Evolutionary conservation across 2,797 vertebrate species (phyloP), one percentile per base, ranked within the genome.

Genomic region (Anableps anableps): DNA sequence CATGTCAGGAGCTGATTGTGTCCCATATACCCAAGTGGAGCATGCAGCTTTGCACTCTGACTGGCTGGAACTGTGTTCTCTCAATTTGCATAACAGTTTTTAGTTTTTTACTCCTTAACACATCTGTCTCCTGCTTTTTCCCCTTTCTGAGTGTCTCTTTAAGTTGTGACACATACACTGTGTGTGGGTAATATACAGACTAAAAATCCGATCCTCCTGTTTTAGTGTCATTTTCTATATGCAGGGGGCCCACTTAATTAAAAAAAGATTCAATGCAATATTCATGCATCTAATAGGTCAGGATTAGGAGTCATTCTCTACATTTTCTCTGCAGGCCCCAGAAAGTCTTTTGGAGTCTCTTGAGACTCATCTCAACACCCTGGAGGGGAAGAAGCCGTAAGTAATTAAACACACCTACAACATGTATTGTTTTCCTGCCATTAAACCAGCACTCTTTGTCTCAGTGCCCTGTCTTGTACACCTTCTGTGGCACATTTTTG

Each of bases 311-410:
- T 64, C 29, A 16, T 29, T 80, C 13, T 85, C 31, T 88, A n/a
- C 85, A 55, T 88, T 85, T 88, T 91, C 43, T 87, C 86, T 86
- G 55, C 94, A 99, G 99, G 98, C 98, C 90, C 99, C 99, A 43
- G 98, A 98, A 94, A 99, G 98, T 95, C 97, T 99, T 85, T 96
- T 99, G 94, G 98, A 99, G 94, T 99, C 99, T 51, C 96, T 99
- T 90, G 99, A 99, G 92, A 99, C 99, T 43, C 99, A 99, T 93
- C 96, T 99, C 88, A 99, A 98, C 94, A 99, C 97, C n/a, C 95
- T 99, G 93, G 98, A 99, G 94, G 98, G 98, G 80, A 99, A 97
- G 92, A 99, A 99, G 93, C 95, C 97, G 98, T 99, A 91, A 95
- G 96, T 95, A 70, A 23, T 47, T 75, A 13, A 34, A 76, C 34